These are phyloP conservation scores for Menidia menidia DNA, from an alignment of 2,797 vertebrate species.

Conservation along the genomic window DNA sequence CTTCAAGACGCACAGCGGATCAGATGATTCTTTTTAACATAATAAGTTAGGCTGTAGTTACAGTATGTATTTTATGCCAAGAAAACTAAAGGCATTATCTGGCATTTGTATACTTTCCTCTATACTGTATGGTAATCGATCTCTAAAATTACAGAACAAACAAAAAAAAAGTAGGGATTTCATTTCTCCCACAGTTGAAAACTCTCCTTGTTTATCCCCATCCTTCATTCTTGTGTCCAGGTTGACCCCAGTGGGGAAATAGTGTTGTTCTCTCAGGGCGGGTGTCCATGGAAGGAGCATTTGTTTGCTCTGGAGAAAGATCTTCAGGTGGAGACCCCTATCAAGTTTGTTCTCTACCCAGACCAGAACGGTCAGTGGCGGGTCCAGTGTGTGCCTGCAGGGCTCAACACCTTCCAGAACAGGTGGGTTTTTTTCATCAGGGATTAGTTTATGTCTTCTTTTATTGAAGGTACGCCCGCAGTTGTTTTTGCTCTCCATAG, in stretches of 20 bases:
- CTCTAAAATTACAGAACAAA: neutral
- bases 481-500: neutral
- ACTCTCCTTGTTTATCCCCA: neutral
- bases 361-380: constrained; percentile 91
- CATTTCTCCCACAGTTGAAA: neutral
- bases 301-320: constrained; percentile 88
- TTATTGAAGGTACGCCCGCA: constrained; percentile 24
- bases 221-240: constrained; percentile 70
- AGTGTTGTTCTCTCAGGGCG: constrained; percentile 85
- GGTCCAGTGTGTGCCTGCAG: constrained; percentile 90
- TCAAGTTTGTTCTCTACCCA: constrained; percentile 88
- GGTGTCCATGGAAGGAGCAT: constrained; percentile 97
- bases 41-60: no score
- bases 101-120: no score
- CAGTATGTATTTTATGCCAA: neutral
- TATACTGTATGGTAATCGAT: neutral
- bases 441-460: neutral
- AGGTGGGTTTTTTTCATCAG: constrained; percentile 76
- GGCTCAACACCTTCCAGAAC: constrained; percentile 90
- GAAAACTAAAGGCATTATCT: neutral
- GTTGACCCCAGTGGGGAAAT: constrained; percentile 89
- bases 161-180: neutral
- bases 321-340: constrained; percentile 78
- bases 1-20: neutral
- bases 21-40: no score